Evolutionary conservation across 1,140 invertebrate genomes (phyloP).

Genomic region (Cydia strobilella): DNA sequence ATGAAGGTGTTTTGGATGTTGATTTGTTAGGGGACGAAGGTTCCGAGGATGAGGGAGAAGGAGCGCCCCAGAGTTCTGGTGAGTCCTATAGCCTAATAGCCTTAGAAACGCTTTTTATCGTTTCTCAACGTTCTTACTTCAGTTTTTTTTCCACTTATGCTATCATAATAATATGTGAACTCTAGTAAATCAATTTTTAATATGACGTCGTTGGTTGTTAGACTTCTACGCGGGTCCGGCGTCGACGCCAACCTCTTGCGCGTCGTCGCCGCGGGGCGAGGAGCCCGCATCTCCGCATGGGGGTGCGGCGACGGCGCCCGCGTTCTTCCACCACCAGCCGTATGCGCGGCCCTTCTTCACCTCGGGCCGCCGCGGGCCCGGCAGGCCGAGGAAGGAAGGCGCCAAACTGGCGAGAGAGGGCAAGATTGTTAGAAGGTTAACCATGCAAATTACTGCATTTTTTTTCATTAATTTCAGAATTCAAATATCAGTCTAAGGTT

Average conservation of each 20-base stretch:
- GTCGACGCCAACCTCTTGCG: constrained; percentile 81
- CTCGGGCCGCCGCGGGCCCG: constrained; percentile 84
- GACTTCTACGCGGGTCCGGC: constrained; percentile 78
- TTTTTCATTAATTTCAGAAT: constrained; percentile 20
- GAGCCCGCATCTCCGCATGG: constrained; percentile 76
- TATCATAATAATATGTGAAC: background rate
- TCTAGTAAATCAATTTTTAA: background rate
- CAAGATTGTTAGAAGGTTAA: constrained; percentile 72
- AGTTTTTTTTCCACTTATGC: background rate
- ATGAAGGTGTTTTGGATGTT: constrained; percentile 74
- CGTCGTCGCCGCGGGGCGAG: constrained; percentile 80
- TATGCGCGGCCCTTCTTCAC: constrained; percentile 74
- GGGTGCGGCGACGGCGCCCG: constrained; percentile 55
- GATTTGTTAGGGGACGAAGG: constrained; percentile 76
- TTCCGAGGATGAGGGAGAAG: constrained; percentile 75
- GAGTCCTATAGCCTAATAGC: constrained; percentile 34
- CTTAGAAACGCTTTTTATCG: background rate
- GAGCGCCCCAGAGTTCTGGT: constrained; percentile 75
- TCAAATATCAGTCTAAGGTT: too few species aligned
- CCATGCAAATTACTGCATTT: background rate
- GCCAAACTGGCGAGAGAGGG: constrained; percentile 73
- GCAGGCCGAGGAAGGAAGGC: constrained; percentile 86
- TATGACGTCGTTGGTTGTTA: constrained; percentile 39
- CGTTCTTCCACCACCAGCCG: constrained; percentile 68
- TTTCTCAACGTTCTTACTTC: background rate